Base-by-base conservation (phyloP, 2,888 invertebrate species). In the Campopleginae sp. region DNA sequence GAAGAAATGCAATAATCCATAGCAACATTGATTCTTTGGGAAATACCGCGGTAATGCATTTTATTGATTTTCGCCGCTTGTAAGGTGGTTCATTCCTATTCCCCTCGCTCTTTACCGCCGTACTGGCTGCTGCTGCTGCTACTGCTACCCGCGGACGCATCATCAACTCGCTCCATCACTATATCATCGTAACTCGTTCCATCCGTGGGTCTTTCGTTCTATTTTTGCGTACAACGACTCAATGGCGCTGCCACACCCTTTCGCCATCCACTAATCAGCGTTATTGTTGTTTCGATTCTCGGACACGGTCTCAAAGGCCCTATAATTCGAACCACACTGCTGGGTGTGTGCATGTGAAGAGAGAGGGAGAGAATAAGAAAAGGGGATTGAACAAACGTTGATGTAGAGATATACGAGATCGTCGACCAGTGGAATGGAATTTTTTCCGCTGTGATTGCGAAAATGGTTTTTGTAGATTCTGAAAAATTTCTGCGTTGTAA, bases 181-280 rank as follows among this genome's bases (percentile, higher is more conserved):
- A n/a, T 38, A 42, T 66, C 65, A 51, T 8, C 51, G 51, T 19
- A 51, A 51, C n/a, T 19, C 19, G 17, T 19, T 80, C 65, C 80
- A 77, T 82, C 74, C 76, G 80, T 84, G 82, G 76, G 58, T 66
- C 82, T 81, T 54, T 88, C 87, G 87, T 88, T 91, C 90, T 90
- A 91, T 92, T 92, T 89, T 92, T 91, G 92, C 92, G 91, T 92
- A 91, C 92, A 92, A 93, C 93, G 92, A 93, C 92, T 92, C 91
- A 92, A 93, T 93, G 93, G 92, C 91, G 92, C 90, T 92, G 93
- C 93, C 93, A 93, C 93, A 92, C 93, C 93, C 93, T 93, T 93
- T 92, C 90, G 90, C 91, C 92, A 91, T 91, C 91, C 91, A 91
- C 91, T 92, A 93, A 93, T 93, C 93, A 93, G 91, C 91, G 91